Conservation (phyloP, 2,888 invertebrate genomes). For the Parasteatoda lunata region DNA sequence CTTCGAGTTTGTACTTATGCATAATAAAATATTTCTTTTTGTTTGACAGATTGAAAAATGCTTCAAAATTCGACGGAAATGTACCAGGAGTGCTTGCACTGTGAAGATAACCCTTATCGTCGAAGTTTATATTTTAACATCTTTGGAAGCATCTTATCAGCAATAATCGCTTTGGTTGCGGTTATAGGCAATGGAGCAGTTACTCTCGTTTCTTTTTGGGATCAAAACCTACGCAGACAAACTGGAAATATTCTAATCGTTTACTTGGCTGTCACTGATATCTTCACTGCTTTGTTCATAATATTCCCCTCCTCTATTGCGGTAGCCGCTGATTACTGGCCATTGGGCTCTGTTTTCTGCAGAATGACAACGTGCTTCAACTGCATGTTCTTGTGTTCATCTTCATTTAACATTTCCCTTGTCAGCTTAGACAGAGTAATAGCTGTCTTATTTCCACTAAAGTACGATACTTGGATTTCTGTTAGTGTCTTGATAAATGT, state of each 20-base stretch:
- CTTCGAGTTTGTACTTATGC: too few species aligned
- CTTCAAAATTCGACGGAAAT: too few species aligned
- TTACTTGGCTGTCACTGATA: conserved; percentile 34
- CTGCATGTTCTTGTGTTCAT: conserved; percentile 74
- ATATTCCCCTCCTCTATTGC: conserved; percentile 46
- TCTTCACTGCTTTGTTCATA: conserved; percentile 37
- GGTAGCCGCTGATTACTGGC: conserved; percentile 45
- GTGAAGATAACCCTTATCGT: not conserved
- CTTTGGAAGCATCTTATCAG: conserved; percentile 17
- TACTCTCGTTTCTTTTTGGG: conserved; percentile 24
- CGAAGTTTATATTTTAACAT: conserved; percentile 10
- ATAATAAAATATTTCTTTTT: too few species aligned
- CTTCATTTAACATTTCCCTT: conserved; percentile 74
- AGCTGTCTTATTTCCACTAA: conserved; percentile 72
- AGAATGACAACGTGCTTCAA: conserved; percentile 72
- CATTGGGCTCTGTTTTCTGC: conserved; percentile 70
- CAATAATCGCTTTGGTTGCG: conserved; percentile 21
- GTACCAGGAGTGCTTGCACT: too few species aligned
- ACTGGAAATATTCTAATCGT: conserved; percentile 36
- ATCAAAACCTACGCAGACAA: conserved; percentile 31
- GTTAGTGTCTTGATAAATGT: not conserved
- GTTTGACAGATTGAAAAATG: too few species aligned
- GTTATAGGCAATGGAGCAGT: conserved; percentile 46
- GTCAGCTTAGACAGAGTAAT: conserved; percentile 74
- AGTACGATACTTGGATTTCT: conserved; percentile 71